Percentiles rank a stretch among this genome's conserved stretches.
phyloP scores from a whole-genome alignment of 2,113 vertebrate species.

The Strigops habroptila region DNA sequence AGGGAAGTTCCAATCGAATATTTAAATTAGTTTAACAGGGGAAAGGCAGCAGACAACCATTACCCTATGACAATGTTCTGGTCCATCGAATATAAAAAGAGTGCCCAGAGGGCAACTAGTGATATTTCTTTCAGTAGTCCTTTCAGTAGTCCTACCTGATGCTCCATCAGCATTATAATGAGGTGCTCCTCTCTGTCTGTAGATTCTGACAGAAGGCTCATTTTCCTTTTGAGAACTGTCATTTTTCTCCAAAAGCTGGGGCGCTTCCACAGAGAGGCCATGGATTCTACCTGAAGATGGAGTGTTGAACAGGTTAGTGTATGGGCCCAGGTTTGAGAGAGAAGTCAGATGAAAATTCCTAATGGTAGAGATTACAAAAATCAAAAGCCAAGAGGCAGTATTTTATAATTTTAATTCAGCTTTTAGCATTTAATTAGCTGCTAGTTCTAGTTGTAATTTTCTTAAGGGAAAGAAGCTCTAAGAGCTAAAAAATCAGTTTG shows the following conservation, averaged over 20 bases:
- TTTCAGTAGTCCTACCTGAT: background rate
- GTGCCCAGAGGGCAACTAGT: background rate
- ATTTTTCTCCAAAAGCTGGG: background rate
- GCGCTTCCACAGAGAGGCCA: background rate
- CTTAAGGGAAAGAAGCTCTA: background rate
- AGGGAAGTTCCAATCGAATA: conserved; percentile 24
- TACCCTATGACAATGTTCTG: conserved; percentile 17
- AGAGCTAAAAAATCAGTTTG: background rate
- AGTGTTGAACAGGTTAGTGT: background rate
- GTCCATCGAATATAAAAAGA: background rate
- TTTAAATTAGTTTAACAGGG: conserved; percentile 18
- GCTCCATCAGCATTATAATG: background rate
- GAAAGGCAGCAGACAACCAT: background rate
- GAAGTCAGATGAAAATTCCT: background rate
- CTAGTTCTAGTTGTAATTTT: background rate
- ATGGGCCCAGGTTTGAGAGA: background rate
- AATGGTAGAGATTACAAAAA: background rate
- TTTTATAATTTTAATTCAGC: background rate
- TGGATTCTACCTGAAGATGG: background rate
- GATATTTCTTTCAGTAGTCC: background rate
- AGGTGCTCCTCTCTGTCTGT: background rate
- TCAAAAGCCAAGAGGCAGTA: background rate
- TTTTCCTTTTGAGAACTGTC: background rate
- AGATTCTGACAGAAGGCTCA: background rate
- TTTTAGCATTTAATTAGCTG: background rate